phyloP scores from a whole-genome alignment of 2,888 invertebrate genomes.

The Cheilosia vulpina region DNA sequence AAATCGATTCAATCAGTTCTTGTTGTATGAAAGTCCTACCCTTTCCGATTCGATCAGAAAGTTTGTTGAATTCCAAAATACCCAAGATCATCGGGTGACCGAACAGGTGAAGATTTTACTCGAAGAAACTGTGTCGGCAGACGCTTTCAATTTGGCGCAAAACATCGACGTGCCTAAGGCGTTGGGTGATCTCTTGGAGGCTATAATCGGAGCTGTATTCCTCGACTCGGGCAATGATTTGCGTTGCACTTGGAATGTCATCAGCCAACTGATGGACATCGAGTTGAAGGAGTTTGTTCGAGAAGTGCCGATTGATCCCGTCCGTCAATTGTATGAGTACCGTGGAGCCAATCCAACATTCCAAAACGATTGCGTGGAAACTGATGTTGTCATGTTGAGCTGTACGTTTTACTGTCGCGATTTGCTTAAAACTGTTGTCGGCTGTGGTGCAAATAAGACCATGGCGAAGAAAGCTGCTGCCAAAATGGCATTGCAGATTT shows the following conservation, averaged over 20 bases:
- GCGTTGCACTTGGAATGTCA: constrained; percentile 90
- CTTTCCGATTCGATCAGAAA: constrained; percentile 84
- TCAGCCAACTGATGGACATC: constrained; percentile 92
- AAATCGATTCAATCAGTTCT: constrained; percentile 91
- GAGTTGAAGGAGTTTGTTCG: constrained; percentile 92
- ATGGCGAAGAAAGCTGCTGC: constrained; percentile 91
- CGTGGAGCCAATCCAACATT: constrained; percentile 91
- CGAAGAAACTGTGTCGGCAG: constrained; percentile 77
- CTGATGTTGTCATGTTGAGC: constrained; percentile 85
- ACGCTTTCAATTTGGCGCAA: constrained; percentile 84
- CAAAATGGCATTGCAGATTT: constrained; percentile 88
- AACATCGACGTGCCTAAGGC: constrained; percentile 95
- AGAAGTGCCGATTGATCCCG: constrained; percentile 94
- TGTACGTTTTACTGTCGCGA: constrained; percentile 87
- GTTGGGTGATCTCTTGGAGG: constrained; percentile 97
- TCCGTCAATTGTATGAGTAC: constrained; percentile 93
- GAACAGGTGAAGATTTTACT: constrained; percentile 81
- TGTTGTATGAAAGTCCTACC: constrained; percentile 85
- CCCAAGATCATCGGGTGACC: constrained; percentile 80
- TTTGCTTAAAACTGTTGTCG: constrained; percentile 86
- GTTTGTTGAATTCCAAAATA: constrained; percentile 81
- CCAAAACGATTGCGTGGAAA: constrained; percentile 78
- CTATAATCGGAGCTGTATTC: constrained; percentile 95
- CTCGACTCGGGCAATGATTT: constrained; percentile 91
- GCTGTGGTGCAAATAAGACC: constrained; percentile 88